phyloP scores from a whole-genome alignment of 1,140 invertebrate species.

The Adoxophyes honmai region DNA sequence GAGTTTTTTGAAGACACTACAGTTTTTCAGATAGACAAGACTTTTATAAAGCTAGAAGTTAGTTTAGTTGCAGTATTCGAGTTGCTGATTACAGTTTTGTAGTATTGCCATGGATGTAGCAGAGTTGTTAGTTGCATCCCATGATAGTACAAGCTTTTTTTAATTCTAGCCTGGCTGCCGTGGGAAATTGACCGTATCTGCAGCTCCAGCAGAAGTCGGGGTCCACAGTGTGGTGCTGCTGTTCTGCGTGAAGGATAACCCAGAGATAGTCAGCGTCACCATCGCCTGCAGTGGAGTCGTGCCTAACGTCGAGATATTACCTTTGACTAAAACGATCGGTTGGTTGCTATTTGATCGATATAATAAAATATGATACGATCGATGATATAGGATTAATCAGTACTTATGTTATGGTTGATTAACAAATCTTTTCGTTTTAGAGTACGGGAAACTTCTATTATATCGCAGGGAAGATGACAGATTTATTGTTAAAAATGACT shows the following conservation, averaged over 20 bases:
- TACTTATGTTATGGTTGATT: too few relatives aligned
- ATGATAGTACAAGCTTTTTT: too few relatives aligned
- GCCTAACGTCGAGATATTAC: conserved; percentile 57
- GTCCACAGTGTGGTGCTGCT: conserved; percentile 43
- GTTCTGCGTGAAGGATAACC: conserved; percentile 64
- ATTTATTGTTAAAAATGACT: conserved; percentile 71
- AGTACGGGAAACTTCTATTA: conserved; percentile 59
- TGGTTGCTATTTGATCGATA: neutral
- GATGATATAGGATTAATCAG: too few relatives aligned
- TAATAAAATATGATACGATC: neutral
- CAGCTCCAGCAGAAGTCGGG: conserved; percentile 55
- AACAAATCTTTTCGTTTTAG: conserved; percentile 35
- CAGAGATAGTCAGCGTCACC: conserved; percentile 54
- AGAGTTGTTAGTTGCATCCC: too few relatives aligned
- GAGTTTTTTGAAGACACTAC: conserved; percentile 56
- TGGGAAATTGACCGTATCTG: conserved; percentile 50
- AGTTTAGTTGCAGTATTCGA: conserved; percentile 7
- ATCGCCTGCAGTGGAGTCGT: conserved; percentile 56
- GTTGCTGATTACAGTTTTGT: too few relatives aligned
- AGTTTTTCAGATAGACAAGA: conserved; percentile 54
- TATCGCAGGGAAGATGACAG: conserved; percentile 64
- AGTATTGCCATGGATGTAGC: too few relatives aligned
- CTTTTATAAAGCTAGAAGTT: conserved; percentile 51
- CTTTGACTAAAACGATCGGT: conserved; percentile 59
- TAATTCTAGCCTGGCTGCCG: conserved; percentile 52